A percentile compares a stretch with the other conserved stretches of the same genome.
phyloP scores from a whole-genome alignment of 1,140 invertebrate genomes.

The Macrostomum lignano region DNA sequence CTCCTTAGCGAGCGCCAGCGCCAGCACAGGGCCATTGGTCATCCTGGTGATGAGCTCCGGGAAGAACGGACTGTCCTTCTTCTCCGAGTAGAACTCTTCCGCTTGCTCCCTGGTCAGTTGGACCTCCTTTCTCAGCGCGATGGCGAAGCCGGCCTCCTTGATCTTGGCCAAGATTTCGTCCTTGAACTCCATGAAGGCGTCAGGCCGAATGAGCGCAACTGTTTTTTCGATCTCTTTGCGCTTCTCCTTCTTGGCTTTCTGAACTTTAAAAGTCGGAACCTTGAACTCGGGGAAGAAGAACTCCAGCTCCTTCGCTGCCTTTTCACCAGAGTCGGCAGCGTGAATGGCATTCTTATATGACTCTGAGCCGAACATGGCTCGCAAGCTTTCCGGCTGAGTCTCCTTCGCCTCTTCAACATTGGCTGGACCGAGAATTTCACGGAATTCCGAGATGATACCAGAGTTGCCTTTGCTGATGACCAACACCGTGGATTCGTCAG shows the following conservation, averaged over 20 bases:
- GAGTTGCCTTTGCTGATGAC: constrained; percentile 16
- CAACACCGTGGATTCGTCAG: constrained; percentile 17
- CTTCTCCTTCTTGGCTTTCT: constrained; percentile 9
- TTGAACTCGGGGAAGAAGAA: constrained; percentile 25
- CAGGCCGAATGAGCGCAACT: constrained; percentile 24
- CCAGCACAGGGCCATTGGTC: constrained; percentile 20
- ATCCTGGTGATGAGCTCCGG: constrained; percentile 20
- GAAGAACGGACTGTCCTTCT: constrained; percentile 20
- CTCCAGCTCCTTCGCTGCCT: constrained; percentile 19
- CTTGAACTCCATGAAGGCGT: constrained; percentile 16
- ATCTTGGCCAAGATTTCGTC: constrained; percentile 23
- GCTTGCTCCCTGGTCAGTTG: constrained; percentile 20
- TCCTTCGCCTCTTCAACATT: constrained; percentile 21
- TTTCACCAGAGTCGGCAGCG: constrained; percentile 15
- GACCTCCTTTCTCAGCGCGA: constrained; percentile 21
- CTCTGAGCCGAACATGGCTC: constrained; percentile 18
- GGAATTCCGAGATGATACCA: constrained; percentile 21
- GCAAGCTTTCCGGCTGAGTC: constrained; percentile 8
- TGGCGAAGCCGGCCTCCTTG: constrained; percentile 18
- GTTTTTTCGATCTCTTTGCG: constrained; percentile 17
- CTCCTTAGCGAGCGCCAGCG: constrained; percentile 20
- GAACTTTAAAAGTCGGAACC: constrained; percentile 9
- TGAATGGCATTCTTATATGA: constrained; percentile 21
- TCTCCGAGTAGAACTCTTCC: constrained; percentile 23
- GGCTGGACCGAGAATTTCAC: constrained; percentile 20